Evolutionary conservation across 2,888 invertebrate genomes (phyloP).

Genomic region (Petrolisthes manimaculis): DNA sequence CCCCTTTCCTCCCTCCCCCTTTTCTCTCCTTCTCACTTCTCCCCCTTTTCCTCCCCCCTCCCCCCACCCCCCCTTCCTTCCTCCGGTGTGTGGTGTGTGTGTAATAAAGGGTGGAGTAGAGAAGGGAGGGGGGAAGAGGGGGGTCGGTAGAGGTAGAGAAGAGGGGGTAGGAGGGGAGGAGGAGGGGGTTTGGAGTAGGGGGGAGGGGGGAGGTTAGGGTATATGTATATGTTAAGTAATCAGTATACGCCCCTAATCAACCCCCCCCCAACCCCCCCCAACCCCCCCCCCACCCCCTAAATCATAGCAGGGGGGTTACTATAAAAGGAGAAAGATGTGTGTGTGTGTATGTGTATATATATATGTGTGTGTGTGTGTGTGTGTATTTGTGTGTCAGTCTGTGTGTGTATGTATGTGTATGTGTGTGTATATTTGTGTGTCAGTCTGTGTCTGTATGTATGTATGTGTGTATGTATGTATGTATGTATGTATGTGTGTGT

Average conservation of each 20-base stretch:
- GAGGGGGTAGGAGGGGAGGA: not conserved
- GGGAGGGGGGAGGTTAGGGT: not conserved
- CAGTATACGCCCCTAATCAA: no score
- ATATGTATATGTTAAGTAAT: no score
- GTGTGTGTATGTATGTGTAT: not conserved
- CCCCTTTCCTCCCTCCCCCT: not conserved
- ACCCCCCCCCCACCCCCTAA: no score
- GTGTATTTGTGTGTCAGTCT: not conserved
- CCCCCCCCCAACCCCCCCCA: no score
- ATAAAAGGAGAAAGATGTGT: no score
- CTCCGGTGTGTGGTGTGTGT: not conserved
- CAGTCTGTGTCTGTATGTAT: no score
- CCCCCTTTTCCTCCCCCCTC: not conserved
- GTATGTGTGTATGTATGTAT: no score
- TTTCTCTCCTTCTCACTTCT: not conserved
- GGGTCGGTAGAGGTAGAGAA: not conserved
- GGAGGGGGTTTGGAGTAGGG: not conserved
- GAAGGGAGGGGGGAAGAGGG: not conserved
- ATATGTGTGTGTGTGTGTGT: conserved; percentile 25
- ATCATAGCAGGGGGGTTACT: no score
- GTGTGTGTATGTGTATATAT: conserved; percentile 5
- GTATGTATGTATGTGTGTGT: not conserved
- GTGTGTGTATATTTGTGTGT: not conserved
- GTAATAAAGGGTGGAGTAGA: not conserved
- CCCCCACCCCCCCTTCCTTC: not conserved